Evolutionary conservation across 2,888 invertebrate species (phyloP).

Genomic region (Abrostola tripartita): DNA sequence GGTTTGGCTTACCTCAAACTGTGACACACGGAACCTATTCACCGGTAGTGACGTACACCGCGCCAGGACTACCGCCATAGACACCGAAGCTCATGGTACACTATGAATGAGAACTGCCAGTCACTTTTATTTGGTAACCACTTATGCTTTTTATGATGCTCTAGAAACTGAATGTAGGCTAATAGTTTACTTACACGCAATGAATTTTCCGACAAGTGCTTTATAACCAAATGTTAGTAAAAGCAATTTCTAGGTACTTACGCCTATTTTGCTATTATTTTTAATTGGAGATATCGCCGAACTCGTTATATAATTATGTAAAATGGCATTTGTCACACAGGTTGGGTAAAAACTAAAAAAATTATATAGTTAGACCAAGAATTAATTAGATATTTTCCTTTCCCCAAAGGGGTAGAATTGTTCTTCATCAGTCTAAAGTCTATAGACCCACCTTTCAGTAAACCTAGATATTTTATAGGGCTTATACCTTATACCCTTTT

Average conservation of each 20-base stretch:
- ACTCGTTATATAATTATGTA: too few species aligned
- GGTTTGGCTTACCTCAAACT: slow-evolving; percentile 26
- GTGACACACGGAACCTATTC: slow-evolving; percentile 58
- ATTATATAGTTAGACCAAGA: too few species aligned
- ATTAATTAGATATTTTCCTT: too few species aligned
- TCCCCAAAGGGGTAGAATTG: too few species aligned
- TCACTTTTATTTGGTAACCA: slow-evolving; percentile 37
- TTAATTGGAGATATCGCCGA: too few species aligned
- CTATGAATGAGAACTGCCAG: slow-evolving; percentile 48
- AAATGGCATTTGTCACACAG: too few species aligned
- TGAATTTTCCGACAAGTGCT: slow-evolving; percentile 9
- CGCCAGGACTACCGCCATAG: slow-evolving; percentile 13
- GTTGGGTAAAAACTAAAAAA: too few species aligned
- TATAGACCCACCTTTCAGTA: too few species aligned
- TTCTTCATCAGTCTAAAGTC: too few species aligned
- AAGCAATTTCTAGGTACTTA: slow-evolving; percentile 4
- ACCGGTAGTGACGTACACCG: slow-evolving; percentile 51
- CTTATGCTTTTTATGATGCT: slow-evolving; percentile 12
- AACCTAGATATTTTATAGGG: too few species aligned
- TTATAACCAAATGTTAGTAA: slow-evolving; percentile 11
- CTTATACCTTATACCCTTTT: too few species aligned
- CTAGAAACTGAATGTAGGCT: slow-evolving; percentile 25
- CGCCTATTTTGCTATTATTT: too few species aligned
- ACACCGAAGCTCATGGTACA: slow-evolving; percentile 19
- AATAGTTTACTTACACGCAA: slow-evolving; percentile 32